These are phyloP conservation scores for Zoanthus gigantus DNA, from an alignment of 92 coral and sea anemone genomes.

Conservation along the genomic window DNA sequence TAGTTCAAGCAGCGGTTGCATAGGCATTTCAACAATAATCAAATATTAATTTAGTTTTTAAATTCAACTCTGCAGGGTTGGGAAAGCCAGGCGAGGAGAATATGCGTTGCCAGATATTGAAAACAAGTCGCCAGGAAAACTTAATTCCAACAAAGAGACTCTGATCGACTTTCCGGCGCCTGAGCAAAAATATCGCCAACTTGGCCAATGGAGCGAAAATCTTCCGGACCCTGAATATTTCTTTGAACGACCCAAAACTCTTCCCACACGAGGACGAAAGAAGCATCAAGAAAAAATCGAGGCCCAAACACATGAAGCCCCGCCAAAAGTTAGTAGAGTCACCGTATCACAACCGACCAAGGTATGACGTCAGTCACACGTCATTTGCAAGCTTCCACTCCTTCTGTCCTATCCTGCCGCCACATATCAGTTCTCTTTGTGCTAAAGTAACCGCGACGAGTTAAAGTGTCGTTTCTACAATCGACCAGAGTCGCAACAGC, in stretches of 20 bases:
- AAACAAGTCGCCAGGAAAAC: conserved; percentile 30
- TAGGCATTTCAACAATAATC: neutral
- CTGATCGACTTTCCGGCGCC: conserved; percentile 38
- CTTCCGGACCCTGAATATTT: conserved; percentile 33
- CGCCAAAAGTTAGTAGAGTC: conserved; percentile 36
- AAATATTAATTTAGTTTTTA: neutral
- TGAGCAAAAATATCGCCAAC: conserved; percentile 44
- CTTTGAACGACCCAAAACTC: conserved; percentile 25
- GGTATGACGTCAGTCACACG: conserved; percentile 44
- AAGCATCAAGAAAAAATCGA: conserved; percentile 23
- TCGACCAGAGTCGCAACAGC: neutral
- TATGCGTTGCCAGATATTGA: conserved; percentile 76
- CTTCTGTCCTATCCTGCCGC: conserved; percentile 1
- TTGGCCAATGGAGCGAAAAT: conserved; percentile 18
- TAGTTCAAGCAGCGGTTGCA: no score
- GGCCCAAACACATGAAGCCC: conserved; percentile 11
- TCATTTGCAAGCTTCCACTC: neutral
- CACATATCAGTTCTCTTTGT: conserved; percentile 13
- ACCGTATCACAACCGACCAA: conserved; percentile 47
- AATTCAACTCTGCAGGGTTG: conserved; percentile 55
- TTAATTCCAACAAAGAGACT: conserved; percentile 26
- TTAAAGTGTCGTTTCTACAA: neutral
- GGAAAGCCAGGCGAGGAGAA: conserved; percentile 80
- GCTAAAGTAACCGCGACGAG: conserved; percentile 20
- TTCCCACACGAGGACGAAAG: conserved; percentile 39